Conservation (phyloP, 2,797 vertebrate genomes). For the Argyrosomus regius region DNA sequence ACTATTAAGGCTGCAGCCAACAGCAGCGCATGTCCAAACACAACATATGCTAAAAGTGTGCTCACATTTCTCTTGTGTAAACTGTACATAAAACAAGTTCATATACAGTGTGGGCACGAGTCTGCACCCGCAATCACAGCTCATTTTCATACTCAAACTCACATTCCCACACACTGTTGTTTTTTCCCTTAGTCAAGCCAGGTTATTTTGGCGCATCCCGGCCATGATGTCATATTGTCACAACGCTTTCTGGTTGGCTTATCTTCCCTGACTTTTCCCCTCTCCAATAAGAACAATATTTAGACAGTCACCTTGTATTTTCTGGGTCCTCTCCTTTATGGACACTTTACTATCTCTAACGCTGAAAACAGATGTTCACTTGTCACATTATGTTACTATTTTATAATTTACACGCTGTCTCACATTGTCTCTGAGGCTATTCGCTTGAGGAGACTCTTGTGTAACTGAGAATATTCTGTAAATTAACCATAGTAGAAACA, state of each 20-base stretch:
- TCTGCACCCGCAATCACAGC: slow-evolving; percentile 38
- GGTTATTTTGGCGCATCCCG: slow-evolving; percentile 41
- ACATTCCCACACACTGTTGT: slow-evolving; percentile 53
- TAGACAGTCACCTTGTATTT: slow-evolving; percentile 45
- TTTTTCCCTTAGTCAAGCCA: slow-evolving; percentile 58
- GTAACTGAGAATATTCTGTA: slow-evolving; percentile 37
- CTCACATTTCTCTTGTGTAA: slow-evolving; percentile 24
- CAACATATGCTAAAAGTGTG: slow-evolving; percentile 21
- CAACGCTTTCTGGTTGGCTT: slow-evolving; percentile 40
- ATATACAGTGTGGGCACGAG: slow-evolving; percentile 25
- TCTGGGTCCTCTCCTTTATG: slow-evolving; percentile 31
- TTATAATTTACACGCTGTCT: slow-evolving; percentile 24
- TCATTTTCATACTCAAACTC: slow-evolving; percentile 51
- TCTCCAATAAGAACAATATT: slow-evolving; percentile 58
- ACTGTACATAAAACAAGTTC: slow-evolving; percentile 15
- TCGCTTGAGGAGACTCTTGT: slow-evolving; percentile 30
- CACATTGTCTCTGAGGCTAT: slow-evolving; percentile 2
- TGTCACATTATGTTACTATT: slow-evolving; percentile 33
- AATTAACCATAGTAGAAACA: slow-evolving; percentile 52
- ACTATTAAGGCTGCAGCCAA: slow-evolving; percentile 34
- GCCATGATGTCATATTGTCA: slow-evolving; percentile 59
- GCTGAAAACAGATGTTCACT: slow-evolving; percentile 65
- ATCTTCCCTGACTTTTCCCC: slow-evolving; percentile 34
- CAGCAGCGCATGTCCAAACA: slow-evolving; percentile 29
- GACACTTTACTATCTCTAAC: slow-evolving; percentile 31